Evolutionary conservation across 2,113 vertebrate species (phyloP), one percentile per base, ranked within the genome.

Genomic region (Pachyramphus minor): DNA sequence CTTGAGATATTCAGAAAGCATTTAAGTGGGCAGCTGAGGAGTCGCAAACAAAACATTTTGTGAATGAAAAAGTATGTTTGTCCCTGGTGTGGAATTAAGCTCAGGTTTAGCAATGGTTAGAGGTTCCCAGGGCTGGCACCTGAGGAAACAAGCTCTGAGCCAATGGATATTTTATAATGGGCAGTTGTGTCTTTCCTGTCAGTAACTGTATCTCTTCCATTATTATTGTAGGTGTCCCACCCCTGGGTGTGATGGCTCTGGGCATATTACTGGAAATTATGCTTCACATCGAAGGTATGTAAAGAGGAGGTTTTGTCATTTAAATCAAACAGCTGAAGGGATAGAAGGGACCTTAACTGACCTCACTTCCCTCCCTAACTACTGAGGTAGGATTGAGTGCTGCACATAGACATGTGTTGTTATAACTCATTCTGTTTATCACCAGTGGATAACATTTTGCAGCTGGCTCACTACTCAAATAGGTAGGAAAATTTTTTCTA

Each of bases 261-360:
- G 99, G 97, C 99, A 99, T 98, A 99, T 99, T 97, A 99, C 99
- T 75, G 99, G 99, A 98, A 99, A 99, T 98, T 99, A 99, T 69
- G 99, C 99, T 92, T 99, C 99, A 94, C 99, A 99, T 97, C 99
- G 99, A 98, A 99, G 99, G 99, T 99, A 99, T 44, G 95, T 86
- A 90, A 69, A 89, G 37, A 93, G 30, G 74, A 44, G 23, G 25
- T 14, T 90, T 84, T 81, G 6, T 90, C 86, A 63, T 73, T 88
- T 79, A 90, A 85, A 68, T 76, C 28, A 85, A 77, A 45, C 25
- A 83, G 56, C 33, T 42, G 20, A 78, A 63, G 27, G 49, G 45
- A 20, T 79, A 30, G 44, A 79, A 85, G 33, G 16, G 53, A 44
- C 33, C 42, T 83, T 63, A 66, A 22, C 8, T 53, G 67, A 72